These are phyloP conservation scores for Trichomalopsis sarcophagae DNA, from an alignment of 1,140 invertebrate genomes.

Conservation along the genomic window DNA sequence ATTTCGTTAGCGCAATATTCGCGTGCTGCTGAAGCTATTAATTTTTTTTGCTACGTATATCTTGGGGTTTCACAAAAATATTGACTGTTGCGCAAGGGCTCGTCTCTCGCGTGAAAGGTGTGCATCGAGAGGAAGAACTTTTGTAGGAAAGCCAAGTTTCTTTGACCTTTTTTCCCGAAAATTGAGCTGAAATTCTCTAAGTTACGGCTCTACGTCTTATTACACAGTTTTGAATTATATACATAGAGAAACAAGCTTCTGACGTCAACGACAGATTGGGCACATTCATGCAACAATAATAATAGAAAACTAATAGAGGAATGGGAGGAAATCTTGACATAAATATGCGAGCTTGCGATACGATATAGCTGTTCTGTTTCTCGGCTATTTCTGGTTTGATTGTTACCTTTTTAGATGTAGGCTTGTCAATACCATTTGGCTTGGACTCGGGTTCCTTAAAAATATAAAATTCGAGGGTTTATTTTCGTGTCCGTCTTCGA, in stretches of 20 bases:
- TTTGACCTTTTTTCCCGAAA: not conserved
- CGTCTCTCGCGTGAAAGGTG: not conserved
- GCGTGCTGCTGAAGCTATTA: not conserved
- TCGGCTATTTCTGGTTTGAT: conserved; percentile 11
- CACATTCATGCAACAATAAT: conserved; percentile 6
- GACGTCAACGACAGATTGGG: not conserved
- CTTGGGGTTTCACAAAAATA: not conserved
- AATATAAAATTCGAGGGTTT: conserved; percentile 58
- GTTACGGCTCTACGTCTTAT: not conserved
- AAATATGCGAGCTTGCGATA: not conserved
- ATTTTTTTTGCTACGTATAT: not conserved
- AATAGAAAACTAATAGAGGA: not conserved
- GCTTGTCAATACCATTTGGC: conserved; percentile 71
- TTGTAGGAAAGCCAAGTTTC: not conserved
- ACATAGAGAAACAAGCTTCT: not conserved
- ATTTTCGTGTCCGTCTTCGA: not conserved
- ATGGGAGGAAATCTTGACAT: not conserved
- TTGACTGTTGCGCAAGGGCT: not conserved
- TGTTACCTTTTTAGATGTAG: conserved; percentile 66
- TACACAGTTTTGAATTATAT: not conserved
- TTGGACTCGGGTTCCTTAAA: conserved; percentile 70
- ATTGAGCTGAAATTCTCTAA: not conserved
- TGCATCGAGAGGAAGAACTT: not conserved
- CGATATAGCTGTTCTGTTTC: too few relatives aligned
- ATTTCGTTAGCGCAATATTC: not conserved